phyloP scores from a whole-genome alignment of 2,113 vertebrate species.

The Suncus etruscus region DNA sequence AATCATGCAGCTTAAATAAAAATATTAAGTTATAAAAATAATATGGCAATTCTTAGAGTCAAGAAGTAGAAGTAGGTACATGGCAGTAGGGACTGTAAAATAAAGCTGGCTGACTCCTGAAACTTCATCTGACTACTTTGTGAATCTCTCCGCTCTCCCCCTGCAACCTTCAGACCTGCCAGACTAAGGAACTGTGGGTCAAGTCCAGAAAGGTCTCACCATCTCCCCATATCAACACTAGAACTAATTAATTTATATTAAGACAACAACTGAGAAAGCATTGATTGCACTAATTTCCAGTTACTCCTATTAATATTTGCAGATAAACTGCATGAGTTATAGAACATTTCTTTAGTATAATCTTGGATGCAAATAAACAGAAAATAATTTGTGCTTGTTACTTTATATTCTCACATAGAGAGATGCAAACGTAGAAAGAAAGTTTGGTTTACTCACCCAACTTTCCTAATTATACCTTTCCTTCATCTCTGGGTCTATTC shows the following conservation, averaged over 20 bases:
- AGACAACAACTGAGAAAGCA: slow-evolving; percentile 73
- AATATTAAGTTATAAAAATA: slow-evolving; percentile 19
- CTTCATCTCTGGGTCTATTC: background rate
- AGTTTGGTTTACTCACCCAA: background rate
- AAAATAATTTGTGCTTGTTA: background rate
- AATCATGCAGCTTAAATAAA: too few species aligned
- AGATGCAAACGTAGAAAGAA: background rate
- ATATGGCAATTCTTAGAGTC: slow-evolving; percentile 54
- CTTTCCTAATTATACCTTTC: slow-evolving; percentile 2
- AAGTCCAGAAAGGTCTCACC: too few species aligned
- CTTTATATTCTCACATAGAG: slow-evolving; percentile 17
- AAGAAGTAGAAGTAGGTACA: slow-evolving; percentile 68
- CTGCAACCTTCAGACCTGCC: too few species aligned
- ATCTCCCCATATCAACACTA: too few species aligned
- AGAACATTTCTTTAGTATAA: slow-evolving; percentile 51
- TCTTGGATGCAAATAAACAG: slow-evolving; percentile 41
- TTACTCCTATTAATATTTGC: slow-evolving; percentile 59
- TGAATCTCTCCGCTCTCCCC: too few species aligned
- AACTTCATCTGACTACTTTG: too few species aligned
- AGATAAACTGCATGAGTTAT: slow-evolving; percentile 70
- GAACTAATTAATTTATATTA: too few species aligned
- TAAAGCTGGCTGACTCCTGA: too few species aligned
- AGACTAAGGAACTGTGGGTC: too few species aligned
- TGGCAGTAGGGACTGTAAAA: too few species aligned
- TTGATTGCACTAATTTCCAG: slow-evolving; percentile 71